Conservation (phyloP, 30 jellyfish, hydroid and myxozoan genomes). For the Aurelia sp. region DNA sequence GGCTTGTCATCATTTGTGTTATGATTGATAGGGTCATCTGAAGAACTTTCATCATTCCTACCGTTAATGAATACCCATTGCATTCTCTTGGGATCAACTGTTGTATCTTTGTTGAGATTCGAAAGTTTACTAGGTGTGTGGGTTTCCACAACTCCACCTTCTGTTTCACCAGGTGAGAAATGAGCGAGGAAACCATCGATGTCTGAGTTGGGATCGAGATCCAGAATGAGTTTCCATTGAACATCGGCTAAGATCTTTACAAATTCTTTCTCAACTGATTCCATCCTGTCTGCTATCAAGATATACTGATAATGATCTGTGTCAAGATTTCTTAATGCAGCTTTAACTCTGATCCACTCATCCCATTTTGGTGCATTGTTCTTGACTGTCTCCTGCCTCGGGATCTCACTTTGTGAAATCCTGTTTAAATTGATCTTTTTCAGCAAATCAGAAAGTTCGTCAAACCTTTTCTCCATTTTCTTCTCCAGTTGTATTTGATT, state of each 20-base stretch:
- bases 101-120: not conserved
- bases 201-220: slow-evolving; percentile 54
- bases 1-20: slow-evolving; percentile 37
- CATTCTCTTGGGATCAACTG: slow-evolving; percentile 34
- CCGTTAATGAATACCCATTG: slow-evolving; percentile 59
- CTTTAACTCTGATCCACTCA: slow-evolving; percentile 48
- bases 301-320: slow-evolving; percentile 32
- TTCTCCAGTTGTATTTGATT: too few species aligned
- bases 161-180: slow-evolving; percentile 21
- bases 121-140: slow-evolving; percentile 31
- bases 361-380: slow-evolving; percentile 37
- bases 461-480: not conserved
- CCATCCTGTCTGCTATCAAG: slow-evolving; percentile 25
- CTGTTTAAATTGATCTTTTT: not conserved
- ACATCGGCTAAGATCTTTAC: slow-evolving; percentile 17
- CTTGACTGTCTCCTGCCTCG: slow-evolving; percentile 16
- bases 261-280: not conserved
- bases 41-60: not conserved
- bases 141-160: slow-evolving; percentile 29
- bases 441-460: not conserved
- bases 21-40: not conserved
- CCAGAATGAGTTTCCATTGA: slow-evolving; percentile 48
- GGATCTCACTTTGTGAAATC: slow-evolving; percentile 19
- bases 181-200: slow-evolving; percentile 26
- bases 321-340: slow-evolving; percentile 22